Conservation (phyloP, 92 coral and sea anemone genomes). For the Siderastrea radians region DNA sequence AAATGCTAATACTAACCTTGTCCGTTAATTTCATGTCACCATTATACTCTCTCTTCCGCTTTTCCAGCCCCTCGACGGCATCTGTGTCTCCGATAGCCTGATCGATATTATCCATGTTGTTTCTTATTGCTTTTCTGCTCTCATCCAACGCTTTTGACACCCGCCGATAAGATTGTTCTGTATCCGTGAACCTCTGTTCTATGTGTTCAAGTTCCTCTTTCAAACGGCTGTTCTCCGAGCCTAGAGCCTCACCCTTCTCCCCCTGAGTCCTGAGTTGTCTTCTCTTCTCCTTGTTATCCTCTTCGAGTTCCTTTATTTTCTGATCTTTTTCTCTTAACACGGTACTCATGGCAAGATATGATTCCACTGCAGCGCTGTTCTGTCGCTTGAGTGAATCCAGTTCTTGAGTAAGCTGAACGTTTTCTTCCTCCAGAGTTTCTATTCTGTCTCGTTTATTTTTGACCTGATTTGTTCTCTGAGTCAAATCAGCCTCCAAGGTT, state of each 20-base stretch:
- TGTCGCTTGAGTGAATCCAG: slow-evolving; percentile 54
- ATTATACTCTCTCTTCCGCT: not conserved
- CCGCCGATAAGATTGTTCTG: slow-evolving; percentile 37
- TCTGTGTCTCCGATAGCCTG: slow-evolving; percentile 6
- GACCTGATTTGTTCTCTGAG: slow-evolving; percentile 34
- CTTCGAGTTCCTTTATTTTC: slow-evolving; percentile 60
- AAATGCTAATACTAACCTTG: not conserved
- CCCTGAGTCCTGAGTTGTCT: slow-evolving; percentile 49
- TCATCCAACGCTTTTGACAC: slow-evolving; percentile 72
- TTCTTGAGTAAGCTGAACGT: slow-evolving; percentile 46
- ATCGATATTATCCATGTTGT: not conserved
- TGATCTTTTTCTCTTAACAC: slow-evolving; percentile 53
- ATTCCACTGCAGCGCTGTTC: slow-evolving; percentile 46
- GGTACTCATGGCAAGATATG: slow-evolving; percentile 24
- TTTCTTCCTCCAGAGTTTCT: slow-evolving; percentile 53
- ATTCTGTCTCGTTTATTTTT: slow-evolving; percentile 40
- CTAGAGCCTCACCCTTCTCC: slow-evolving; percentile 35
- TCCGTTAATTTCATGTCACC: not conserved
- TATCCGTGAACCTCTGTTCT: slow-evolving; percentile 18
- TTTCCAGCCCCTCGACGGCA: not conserved
- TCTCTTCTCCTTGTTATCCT: slow-evolving; percentile 38
- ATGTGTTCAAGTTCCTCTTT: slow-evolving; percentile 43
- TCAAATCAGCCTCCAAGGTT: slow-evolving; percentile 62
- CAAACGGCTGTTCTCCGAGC: slow-evolving; percentile 36
- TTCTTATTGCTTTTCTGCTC: slow-evolving; percentile 55